These are phyloP conservation scores for Hassar affinis DNA, from an alignment of 2,113 vertebrate species.

Conservation along the genomic window DNA sequence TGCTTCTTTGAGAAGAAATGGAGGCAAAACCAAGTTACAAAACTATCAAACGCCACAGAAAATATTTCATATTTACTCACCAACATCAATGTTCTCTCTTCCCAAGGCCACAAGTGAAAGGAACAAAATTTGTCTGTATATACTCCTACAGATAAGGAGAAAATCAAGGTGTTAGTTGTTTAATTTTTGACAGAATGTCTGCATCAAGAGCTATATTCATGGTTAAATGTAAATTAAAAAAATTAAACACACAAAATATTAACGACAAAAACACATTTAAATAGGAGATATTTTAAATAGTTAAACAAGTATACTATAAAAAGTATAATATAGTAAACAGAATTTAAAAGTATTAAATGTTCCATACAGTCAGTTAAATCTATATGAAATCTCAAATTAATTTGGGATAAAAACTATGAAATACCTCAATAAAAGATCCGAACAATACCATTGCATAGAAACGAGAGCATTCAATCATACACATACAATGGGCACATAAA, in stretches of 20 bases:
- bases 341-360: not conserved
- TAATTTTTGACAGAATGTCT: not conserved
- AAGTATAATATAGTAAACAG: too few species aligned
- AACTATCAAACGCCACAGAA: not conserved
- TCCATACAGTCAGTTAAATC: not conserved
- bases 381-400: not conserved
- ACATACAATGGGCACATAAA: not conserved
- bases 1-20: not conserved
- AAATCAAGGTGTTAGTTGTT: not conserved
- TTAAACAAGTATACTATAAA: too few species aligned
- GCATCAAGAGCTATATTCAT: not conserved
- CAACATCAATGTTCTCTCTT: slow-evolving; percentile 94
- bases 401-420: not conserved
- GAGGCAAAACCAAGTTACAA: not conserved
- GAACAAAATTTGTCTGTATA: slow-evolving; percentile 95
- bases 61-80: slow-evolving; percentile 71
- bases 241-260: not conserved
- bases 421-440: not conserved
- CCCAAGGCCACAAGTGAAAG: slow-evolving; percentile 92
- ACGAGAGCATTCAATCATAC: not conserved
- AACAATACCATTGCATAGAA: not conserved
- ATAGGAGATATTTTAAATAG: not conserved
- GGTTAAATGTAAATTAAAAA: too few species aligned
- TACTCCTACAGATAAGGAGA: slow-evolving; percentile 76
- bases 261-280: not conserved